A percentile compares a stretch with the other conserved stretches of the same genome.
phyloP scores from a whole-genome alignment of 2,888 invertebrate genomes.

The Tetheella fluctuosa region DNA sequence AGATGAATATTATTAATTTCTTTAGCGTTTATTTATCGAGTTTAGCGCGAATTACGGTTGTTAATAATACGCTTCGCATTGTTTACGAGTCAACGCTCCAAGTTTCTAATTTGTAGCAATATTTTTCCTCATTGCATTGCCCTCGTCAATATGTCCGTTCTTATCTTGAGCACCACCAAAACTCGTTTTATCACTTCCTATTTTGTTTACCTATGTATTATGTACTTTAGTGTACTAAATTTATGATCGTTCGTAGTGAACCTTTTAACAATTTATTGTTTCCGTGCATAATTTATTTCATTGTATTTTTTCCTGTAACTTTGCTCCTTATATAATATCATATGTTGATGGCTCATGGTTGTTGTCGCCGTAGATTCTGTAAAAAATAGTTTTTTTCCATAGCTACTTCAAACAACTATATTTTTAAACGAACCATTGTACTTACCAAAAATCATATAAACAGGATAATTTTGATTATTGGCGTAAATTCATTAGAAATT shows the following conservation, averaged over 20 bases:
- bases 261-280: conserved; percentile 1
- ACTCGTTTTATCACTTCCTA: conserved; percentile 30
- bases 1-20: not conserved
- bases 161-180: conserved; percentile 40
- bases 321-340: not conserved
- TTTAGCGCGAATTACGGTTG: conserved; percentile 41
- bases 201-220: conserved; percentile 22
- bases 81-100: conserved; percentile 42
- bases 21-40: conserved; percentile 18
- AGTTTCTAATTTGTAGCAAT: conserved; percentile 28
- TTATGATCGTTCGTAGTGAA: not conserved
- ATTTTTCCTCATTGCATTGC: conserved; percentile 70
- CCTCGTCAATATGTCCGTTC: conserved; percentile 40
- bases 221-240: conserved; percentile 6
- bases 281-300: not conserved
- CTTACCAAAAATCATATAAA: no score
- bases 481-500: no score
- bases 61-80: conserved; percentile 33
- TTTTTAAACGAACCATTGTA: no score
- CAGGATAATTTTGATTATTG: no score
- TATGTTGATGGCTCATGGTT: no score
- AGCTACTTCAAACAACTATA: no score
- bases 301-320: not conserved
- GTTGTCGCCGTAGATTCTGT: no score
- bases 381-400: no score